Conservation (phyloP, 1,140 invertebrate species). For the Sycobia sp. region DNA sequence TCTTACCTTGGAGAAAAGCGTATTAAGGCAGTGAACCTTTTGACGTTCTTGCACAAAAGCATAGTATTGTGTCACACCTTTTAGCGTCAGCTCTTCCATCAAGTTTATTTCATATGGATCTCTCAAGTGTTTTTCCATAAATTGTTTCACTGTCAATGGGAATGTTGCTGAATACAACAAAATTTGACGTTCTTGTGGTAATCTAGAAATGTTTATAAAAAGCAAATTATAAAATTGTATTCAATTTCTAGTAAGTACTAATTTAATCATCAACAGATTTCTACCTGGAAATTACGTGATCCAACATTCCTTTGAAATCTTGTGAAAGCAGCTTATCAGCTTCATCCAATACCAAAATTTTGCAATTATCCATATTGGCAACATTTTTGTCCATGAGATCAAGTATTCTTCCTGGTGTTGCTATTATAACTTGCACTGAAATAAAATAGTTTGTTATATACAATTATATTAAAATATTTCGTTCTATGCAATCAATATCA, state of each 20-base stretch:
- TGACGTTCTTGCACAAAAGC: constrained; percentile 99
- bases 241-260: constrained; percentile 1
- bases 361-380: constrained; percentile 93
- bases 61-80: constrained; percentile 99
- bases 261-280: constrained; percentile 9
- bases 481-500: not conserved
- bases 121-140: constrained; percentile 96
- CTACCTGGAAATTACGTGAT: constrained; percentile 89
- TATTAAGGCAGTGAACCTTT: constrained; percentile 99
- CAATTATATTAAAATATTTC: not conserved
- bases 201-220: constrained; percentile 53
- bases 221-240: not conserved
- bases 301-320: constrained; percentile 99
- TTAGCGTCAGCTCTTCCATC: constrained; percentile 99
- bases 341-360: constrained; percentile 97
- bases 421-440: constrained; percentile 97
- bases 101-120: constrained; percentile 99
- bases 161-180: constrained; percentile 99
- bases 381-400: constrained; percentile 99
- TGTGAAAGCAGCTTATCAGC: constrained; percentile 98
- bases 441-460: constrained; percentile 39
- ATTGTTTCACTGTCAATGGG: constrained; percentile 98
- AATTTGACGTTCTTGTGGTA: constrained; percentile 96
- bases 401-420: constrained; percentile 97
- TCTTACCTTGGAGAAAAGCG: constrained; percentile 95